phyloP scores from a whole-genome alignment of 2,113 vertebrate species.

The Passer montanus region DNA sequence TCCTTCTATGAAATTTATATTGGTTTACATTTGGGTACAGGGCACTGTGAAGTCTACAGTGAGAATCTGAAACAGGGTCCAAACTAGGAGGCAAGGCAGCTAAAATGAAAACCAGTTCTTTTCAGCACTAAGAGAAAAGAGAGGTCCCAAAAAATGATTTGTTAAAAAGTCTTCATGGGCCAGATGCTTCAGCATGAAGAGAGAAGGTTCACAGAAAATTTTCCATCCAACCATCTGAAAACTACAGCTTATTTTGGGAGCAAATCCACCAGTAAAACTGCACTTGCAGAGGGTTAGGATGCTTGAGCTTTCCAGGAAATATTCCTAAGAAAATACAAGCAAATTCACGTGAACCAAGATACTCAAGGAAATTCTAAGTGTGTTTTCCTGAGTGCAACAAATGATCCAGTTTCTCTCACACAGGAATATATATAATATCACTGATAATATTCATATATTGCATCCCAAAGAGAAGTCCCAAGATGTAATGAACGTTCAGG shows the following conservation, averaged over 20 bases:
- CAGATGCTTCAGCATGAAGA: neutral
- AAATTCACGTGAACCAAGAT: neutral
- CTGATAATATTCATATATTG: neutral
- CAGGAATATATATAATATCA: neutral
- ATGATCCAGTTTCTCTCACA: neutral
- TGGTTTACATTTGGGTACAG: neutral
- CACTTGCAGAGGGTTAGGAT: neutral
- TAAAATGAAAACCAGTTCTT: neutral
- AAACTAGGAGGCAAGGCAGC: neutral
- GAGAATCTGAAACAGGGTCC: neutral
- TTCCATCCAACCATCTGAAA: constrained; percentile 30
- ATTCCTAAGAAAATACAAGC: neutral
- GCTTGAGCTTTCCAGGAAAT: constrained; percentile 30
- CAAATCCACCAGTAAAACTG: neutral
- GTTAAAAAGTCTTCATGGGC: neutral
- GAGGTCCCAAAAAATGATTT: neutral
- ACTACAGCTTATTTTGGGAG: constrained; percentile 11
- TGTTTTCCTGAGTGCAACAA: neutral
- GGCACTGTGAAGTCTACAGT: neutral
- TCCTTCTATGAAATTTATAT: neutral
- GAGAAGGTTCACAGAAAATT: neutral
- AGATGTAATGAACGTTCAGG: neutral
- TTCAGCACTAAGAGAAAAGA: neutral
- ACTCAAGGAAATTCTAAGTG: neutral
- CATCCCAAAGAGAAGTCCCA: neutral